phyloP scores from a whole-genome alignment of 1,140 invertebrate species.

The Phenacoccus solenopsis region DNA sequence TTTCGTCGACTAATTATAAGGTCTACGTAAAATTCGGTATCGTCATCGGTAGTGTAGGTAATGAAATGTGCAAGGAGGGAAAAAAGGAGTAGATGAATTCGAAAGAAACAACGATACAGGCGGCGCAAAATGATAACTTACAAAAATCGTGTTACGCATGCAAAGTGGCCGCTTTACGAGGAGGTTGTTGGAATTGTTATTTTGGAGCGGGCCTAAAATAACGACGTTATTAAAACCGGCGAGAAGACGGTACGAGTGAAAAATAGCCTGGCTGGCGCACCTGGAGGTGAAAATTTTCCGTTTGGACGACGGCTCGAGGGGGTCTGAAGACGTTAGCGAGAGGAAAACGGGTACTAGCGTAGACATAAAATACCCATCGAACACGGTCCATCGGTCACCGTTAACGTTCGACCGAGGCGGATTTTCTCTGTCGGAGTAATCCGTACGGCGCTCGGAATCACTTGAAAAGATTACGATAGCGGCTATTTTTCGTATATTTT shows the following conservation, averaged over 20 bases:
- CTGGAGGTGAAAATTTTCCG: background rate
- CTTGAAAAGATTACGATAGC: too few relatives aligned
- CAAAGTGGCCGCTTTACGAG: background rate
- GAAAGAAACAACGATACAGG: background rate
- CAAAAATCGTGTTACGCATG: background rate
- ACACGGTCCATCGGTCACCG: too few relatives aligned
- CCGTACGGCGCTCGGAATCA: too few relatives aligned
- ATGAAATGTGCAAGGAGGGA: background rate
- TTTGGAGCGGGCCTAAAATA: background rate
- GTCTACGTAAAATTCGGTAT: background rate
- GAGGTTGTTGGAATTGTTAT: background rate
- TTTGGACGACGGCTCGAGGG: background rate
- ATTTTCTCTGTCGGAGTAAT: too few relatives aligned
- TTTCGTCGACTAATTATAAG: background rate
- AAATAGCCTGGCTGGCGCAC: background rate
- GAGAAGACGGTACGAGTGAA: background rate
- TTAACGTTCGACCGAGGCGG: too few relatives aligned
- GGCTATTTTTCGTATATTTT: too few relatives aligned
- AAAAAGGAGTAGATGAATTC: background rate
- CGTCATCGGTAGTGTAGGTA: background rate
- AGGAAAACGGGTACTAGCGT: too few relatives aligned
- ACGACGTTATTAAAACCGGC: background rate
- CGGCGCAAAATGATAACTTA: background rate
- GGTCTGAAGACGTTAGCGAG: too few relatives aligned
- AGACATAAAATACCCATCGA: too few relatives aligned